These are phyloP conservation scores for Podarcis siculus DNA, from an alignment of 2,797 vertebrate species.

Conservation along the genomic window DNA sequence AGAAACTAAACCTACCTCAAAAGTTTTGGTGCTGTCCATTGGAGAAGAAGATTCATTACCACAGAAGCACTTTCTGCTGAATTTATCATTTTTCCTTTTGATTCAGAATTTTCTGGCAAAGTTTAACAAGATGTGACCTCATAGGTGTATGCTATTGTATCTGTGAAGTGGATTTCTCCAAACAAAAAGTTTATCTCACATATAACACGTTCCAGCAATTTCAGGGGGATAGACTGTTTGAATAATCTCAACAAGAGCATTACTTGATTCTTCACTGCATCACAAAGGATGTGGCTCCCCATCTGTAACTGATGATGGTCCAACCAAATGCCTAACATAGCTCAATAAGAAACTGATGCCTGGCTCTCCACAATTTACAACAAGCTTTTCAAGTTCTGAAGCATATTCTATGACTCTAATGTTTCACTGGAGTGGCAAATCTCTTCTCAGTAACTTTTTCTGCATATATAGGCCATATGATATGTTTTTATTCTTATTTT, in stretches of 20 bases:
- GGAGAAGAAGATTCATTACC: conserved; percentile 70
- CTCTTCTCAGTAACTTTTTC: conserved; percentile 51
- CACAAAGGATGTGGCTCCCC: conserved; percentile 61
- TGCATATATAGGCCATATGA: conserved; percentile 33
- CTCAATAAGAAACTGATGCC: conserved; percentile 47
- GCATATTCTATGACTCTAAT: conserved; percentile 59
- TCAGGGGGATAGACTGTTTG: conserved; percentile 48
- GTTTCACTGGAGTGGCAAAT: conserved; percentile 41
- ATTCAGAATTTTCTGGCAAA: conserved; percentile 66
- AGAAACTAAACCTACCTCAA: conserved; percentile 74
- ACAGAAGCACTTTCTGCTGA: conserved; percentile 59
- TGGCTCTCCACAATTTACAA: conserved; percentile 67
- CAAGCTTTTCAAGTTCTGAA: conserved; percentile 51
- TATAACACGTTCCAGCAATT: conserved; percentile 59
- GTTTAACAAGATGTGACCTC: conserved; percentile 59
- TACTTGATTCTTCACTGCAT: conserved; percentile 57
- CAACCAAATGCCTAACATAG: conserved; percentile 54
- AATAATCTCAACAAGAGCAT: conserved; percentile 51
- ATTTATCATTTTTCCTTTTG: conserved; percentile 73
- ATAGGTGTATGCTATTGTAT: conserved; percentile 56
- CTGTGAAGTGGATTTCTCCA: conserved; percentile 60
- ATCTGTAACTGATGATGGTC: conserved; percentile 65
- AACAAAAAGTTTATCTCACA: conserved; percentile 55
- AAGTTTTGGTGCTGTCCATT: conserved; percentile 64
- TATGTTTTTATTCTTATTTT: conserved; percentile 22